Evolutionary conservation across 2,888 invertebrate species (phyloP), one percentile per base, ranked within the genome.

Genomic region (Gastrophysa polygoni): DNA sequence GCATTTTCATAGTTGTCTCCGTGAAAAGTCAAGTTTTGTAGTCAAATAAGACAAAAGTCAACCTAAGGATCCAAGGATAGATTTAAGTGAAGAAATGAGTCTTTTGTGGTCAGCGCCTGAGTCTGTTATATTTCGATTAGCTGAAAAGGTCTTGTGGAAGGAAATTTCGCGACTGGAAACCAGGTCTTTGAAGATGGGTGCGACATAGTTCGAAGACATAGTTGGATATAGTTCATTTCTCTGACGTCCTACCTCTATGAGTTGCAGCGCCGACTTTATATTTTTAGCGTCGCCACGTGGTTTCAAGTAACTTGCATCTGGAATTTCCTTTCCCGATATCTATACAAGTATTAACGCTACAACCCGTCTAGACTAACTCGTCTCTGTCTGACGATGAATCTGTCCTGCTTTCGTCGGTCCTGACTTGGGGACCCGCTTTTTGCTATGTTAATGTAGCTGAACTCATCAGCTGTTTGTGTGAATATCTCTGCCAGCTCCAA

Each of bases 271-370:
- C 57, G 64, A 54, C 38, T 14, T 14, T 57, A 49, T 63, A 66
- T 66, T 66, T 66, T 58, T 47, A 54, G 60, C 62, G 57, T 57
- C 66, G 60, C 59, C 63, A 66, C 59, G 59, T 63, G 66, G 61
- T 66, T 61, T 61, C 54, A 52, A 61, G 61, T 60, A 55, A 57
- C 55, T 46, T 57, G 44, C 59, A 61, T 59, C 59, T 60, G 66
- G 61, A 62, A 59, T 51, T 67, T 64, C 64, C 67, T 64, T 64
- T 62, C 52, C 51, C 61, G 57, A 57, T 55, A 55, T 59, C 60
- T 56, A 62, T 59, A 63, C 63, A 66, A 63, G 58, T 66, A 63
- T 58, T 61, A 59, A 57, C 62, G 57, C 54, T 46, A 57, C 46
- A 48, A 50, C 59, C 49, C 38, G 66, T 66, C 66, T 66, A 66